Conservation (phyloP, 2,888 invertebrate species). For the Noctua janthina region DNA sequence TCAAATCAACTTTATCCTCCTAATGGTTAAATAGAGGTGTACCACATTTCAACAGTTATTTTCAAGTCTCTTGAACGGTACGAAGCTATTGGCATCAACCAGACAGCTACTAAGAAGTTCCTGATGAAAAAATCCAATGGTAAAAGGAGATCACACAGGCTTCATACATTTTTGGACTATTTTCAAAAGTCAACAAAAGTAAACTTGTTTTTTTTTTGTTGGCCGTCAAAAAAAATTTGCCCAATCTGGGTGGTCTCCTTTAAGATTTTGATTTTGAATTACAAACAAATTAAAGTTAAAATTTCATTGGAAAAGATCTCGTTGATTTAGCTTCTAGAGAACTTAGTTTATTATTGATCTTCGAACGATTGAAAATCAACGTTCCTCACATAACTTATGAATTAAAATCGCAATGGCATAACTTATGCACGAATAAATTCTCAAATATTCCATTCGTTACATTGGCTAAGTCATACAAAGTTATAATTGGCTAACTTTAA, state of each 20-base stretch:
- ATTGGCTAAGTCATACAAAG: constrained; percentile 65
- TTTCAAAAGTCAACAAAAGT: too few species aligned
- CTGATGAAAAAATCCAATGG: background rate
- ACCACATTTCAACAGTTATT: too few species aligned
- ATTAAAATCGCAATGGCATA: constrained; percentile 27
- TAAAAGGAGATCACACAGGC: background rate
- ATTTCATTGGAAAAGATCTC: background rate
- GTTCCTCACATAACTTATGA: background rate
- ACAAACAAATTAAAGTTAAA: background rate
- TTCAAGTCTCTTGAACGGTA: too few species aligned
- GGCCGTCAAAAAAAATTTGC: too few species aligned
- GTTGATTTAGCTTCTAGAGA: background rate
- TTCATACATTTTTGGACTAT: too few species aligned
- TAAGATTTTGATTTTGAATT: too few species aligned
- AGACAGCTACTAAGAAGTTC: background rate
- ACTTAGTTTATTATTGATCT: background rate
- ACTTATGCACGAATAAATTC: constrained; percentile 50
- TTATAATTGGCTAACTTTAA: constrained; percentile 74
- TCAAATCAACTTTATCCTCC: too few species aligned
- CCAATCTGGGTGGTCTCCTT: too few species aligned
- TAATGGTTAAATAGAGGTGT: too few species aligned
- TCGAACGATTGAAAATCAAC: background rate
- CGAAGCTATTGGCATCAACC: background rate
- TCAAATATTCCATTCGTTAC: constrained; percentile 59
- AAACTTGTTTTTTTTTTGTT: too few species aligned